Percentiles rank a stretch among this genome's conserved stretches.
Evolutionary conservation across 2,888 invertebrate genomes (phyloP).

Genomic region (Plebejus anna): DNA sequence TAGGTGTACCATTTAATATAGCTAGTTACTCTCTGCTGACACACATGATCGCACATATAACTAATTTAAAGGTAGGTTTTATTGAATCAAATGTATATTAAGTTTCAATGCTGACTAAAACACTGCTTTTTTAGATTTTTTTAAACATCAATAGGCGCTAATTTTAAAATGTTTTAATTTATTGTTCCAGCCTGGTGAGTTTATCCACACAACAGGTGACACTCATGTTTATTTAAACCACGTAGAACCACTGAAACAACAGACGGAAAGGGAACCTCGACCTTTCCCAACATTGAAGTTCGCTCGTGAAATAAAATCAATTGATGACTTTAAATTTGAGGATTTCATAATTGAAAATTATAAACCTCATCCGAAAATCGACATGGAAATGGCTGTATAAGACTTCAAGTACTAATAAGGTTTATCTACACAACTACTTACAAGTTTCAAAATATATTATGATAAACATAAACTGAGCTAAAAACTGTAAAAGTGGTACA

Average conservation of each 20-base stretch:
- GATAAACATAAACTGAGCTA: no score
- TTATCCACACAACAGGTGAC: constrained; percentile 96
- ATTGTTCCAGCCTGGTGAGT: constrained; percentile 88
- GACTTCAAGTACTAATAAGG: neutral
- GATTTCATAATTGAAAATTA: constrained; percentile 93
- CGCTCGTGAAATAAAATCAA: constrained; percentile 84
- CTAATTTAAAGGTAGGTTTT: constrained; percentile 86
- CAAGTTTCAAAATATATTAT: neutral
- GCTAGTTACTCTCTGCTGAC: constrained; percentile 97
- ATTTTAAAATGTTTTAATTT: neutral
- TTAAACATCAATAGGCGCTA: neutral
- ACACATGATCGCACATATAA: constrained; percentile 97
- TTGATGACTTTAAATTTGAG: constrained; percentile 92
- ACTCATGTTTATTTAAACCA: constrained; percentile 97
- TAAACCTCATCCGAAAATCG: constrained; percentile 92
- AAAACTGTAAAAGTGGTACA: no score
- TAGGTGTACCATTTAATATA: constrained; percentile 99
- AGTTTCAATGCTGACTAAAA: neutral
- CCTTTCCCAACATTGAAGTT: constrained; percentile 91
- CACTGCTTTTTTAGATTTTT: neutral
- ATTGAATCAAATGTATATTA: neutral
- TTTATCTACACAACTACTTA: neutral
- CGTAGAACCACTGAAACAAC: constrained; percentile 88
- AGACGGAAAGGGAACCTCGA: constrained; percentile 87
- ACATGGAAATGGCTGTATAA: constrained; percentile 95